A percentile compares a stretch with the other conserved stretches of the same genome.
phyloP scores from a whole-genome alignment of 2,888 invertebrate genomes.

The Pristionchus fissidentatus region DNA sequence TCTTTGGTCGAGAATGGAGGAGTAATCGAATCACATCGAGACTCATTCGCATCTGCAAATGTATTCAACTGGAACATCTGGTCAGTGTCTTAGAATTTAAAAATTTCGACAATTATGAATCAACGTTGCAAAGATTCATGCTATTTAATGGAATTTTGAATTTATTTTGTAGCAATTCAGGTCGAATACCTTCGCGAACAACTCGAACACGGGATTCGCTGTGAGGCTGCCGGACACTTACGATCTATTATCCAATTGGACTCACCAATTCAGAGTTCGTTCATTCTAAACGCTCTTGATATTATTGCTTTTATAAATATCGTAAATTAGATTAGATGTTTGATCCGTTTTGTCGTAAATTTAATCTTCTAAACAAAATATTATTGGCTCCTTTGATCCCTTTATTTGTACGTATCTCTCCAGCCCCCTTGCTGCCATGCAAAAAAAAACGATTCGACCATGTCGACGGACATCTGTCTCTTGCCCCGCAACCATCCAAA shows the following conservation, averaged over 20 bases:
- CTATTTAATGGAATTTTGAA: background rate
- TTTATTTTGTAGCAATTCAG: constrained; percentile 22
- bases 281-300: too few species aligned
- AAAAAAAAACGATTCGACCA: too few species aligned
- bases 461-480: too few species aligned
- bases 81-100: constrained; percentile 46
- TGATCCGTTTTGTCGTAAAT: background rate
- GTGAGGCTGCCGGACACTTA: constrained; percentile 84
- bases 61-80: constrained; percentile 89
- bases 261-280: constrained; percentile 66
- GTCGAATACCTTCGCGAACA: constrained; percentile 83
- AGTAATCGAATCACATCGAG: constrained; percentile 83
- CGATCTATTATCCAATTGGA: constrained; percentile 66
- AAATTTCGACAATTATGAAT: too few species aligned
- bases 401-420: too few species aligned
- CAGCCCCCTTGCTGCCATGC: too few species aligned
- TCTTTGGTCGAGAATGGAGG: constrained; percentile 87
- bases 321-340: background rate
- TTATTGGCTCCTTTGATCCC: background rate
- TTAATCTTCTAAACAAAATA: background rate
- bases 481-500: too few species aligned
- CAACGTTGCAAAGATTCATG: background rate
- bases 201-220: constrained; percentile 88
- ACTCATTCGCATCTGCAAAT: constrained; percentile 95
- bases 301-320: background rate